These are phyloP conservation scores for Nothoprocta perdicaria DNA, from an alignment of 2,113 vertebrate genomes.

Conservation along the genomic window DNA sequence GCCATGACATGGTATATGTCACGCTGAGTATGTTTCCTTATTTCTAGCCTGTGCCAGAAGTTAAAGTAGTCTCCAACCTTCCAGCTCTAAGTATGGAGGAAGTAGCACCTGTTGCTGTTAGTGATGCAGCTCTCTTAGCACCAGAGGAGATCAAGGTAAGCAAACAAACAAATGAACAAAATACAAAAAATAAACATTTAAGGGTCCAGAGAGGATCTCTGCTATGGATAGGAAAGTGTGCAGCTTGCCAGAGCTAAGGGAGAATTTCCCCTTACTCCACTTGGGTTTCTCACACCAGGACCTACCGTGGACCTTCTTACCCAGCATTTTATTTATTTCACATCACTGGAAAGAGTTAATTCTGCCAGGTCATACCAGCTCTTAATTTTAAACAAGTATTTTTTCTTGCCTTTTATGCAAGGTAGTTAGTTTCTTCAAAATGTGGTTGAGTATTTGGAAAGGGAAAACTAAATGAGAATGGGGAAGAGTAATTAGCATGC, in stretches of 20 bases:
- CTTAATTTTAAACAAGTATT: background rate
- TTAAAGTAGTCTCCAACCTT: constrained; percentile 94
- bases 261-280: background rate
- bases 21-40: background rate
- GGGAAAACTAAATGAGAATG: background rate
- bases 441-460: background rate
- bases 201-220: background rate
- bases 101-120: constrained; percentile 91
- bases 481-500: background rate
- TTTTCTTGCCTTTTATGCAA: background rate
- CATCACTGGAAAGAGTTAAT: background rate
- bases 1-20: background rate
- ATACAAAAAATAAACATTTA: background rate
- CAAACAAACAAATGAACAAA: background rate
- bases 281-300: background rate
- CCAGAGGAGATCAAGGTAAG: constrained; percentile 95
- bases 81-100: constrained; percentile 94
- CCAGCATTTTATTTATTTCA: background rate
- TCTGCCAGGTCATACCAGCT: background rate
- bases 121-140: constrained; percentile 89
- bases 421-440: background rate
- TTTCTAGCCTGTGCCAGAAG: constrained; percentile 89
- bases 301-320: background rate
- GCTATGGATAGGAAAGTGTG: background rate
- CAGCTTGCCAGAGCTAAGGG: background rate